Base-by-base conservation (phyloP, 1,140 invertebrate genomes). In the Papilio xuthus region DNA sequence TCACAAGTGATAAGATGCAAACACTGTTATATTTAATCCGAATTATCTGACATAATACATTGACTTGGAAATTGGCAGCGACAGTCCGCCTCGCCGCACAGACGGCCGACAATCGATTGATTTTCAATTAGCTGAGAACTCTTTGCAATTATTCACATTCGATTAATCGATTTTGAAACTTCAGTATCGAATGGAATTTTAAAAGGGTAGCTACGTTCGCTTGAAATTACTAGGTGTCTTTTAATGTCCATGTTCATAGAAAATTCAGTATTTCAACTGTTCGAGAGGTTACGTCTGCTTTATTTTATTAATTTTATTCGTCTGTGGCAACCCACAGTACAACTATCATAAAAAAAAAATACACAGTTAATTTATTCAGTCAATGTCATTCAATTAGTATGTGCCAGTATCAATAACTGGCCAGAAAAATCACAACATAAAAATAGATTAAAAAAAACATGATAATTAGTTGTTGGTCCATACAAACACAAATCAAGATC, bases 1-100 rank as follows among this genome's bases (percentile, higher is more conserved):
- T 60, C 7, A 60, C 26, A 67, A 28, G 13, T 3, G 26, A 26
- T 67, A 67, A 67, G 4, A 23, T 23, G 20, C 20, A 26, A 47
- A 72, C 70, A 72, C 2, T 12, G 20, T 44, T 47, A 32, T 44
- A 41, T 42, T 44, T 20, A 26, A 72, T 47, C 70, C 71, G 23
- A 73, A 73, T 73, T 23, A 47, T 73, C 71, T 42, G 13, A 20
- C 9, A 47, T 23, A 73, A 73, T 23, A 73, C 71, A 47, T 73
- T 73, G 71, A 73, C 41, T 47, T 73, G 37, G 42, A 73, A 73
- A 73, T 73, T 47, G 71, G 42, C 15, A 73, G 42, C 42, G 71
- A 73, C 71, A 73, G 37, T 26, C 4, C 20, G 42, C 12, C 71
- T 42, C 71, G 23, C 42, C 12, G 42, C 23, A 44, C 37, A 28